Conservation (phyloP, 2,888 invertebrate genomes). For the Harmothoe impar region DNA sequence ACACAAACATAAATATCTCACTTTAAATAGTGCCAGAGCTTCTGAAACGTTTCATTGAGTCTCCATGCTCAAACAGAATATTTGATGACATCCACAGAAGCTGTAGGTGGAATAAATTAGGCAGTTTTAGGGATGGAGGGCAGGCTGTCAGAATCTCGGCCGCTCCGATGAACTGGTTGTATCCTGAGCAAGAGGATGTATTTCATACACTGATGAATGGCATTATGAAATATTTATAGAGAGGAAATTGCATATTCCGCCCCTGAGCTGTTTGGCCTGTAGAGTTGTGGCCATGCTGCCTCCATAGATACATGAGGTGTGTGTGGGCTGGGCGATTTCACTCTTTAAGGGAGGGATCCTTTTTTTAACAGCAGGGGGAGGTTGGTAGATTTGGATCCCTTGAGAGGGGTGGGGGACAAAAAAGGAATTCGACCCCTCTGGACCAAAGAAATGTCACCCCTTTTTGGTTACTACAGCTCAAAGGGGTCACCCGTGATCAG, state of each 20-base stretch:
- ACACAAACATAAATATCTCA: no score
- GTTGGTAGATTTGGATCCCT: no score
- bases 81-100: background rate
- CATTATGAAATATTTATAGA: conserved; percentile 15
- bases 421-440: no score
- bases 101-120: background rate
- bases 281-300: background rate
- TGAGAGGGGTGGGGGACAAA: no score
- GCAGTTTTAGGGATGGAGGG: background rate
- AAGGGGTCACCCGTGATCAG: no score
- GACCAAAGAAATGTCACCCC: no score
- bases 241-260: background rate
- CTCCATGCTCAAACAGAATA: background rate
- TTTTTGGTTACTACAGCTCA: no score
- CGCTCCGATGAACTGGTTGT: background rate
- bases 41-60: background rate
- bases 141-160: background rate
- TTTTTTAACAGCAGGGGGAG: no score
- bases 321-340: background rate
- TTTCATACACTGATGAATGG: conserved; percentile 11
- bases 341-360: no score
- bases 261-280: background rate
- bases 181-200: background rate
- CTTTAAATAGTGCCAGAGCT: no score
- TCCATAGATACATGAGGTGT: background rate